Conservation (phyloP, 2,888 invertebrate species). For the Cataglyphis albicans region DNA sequence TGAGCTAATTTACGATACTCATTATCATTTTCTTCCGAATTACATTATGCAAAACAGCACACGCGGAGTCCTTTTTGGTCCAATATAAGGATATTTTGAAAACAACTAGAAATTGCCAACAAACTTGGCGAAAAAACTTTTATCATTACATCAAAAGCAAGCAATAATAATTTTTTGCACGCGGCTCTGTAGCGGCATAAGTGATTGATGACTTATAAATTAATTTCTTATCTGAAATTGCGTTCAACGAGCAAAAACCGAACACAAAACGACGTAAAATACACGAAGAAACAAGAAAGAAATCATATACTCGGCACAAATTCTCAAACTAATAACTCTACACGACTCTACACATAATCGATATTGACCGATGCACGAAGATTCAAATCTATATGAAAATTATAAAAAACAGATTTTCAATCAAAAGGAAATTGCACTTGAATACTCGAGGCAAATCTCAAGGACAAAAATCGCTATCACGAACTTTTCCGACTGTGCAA, state of each 20-base stretch:
- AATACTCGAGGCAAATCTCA: not conserved
- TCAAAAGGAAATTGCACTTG: not conserved
- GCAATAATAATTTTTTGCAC: constrained; percentile 6
- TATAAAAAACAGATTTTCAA: not conserved
- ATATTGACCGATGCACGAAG: constrained; percentile 11
- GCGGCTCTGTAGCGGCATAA: constrained; percentile 33
- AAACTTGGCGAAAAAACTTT: constrained; percentile 14
- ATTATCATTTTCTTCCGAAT: constrained; percentile 11
- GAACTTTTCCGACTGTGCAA: constrained; percentile 42
- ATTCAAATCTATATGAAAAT: constrained; percentile 24
- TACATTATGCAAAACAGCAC: constrained; percentile 41
- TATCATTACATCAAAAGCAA: not conserved
- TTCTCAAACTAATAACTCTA: not conserved
- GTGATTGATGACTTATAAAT: not conserved
- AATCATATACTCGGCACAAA: constrained; percentile 14
- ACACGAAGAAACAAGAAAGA: constrained; percentile 22
- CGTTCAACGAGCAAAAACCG: constrained; percentile 5
- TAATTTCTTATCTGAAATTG: not conserved
- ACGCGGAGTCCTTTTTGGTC: constrained; percentile 48
- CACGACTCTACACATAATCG: constrained; percentile 6
- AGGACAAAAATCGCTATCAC: constrained; percentile 23
- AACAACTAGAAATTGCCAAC: constrained; percentile 27
- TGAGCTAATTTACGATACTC: constrained; percentile 19
- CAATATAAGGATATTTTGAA: constrained; percentile 26
- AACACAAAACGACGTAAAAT: constrained; percentile 10